A percentile compares a stretch with the other conserved stretches of the same genome.
phyloP scores from a whole-genome alignment of 2,888 invertebrate genomes.

The Amphipyra tragopoginis region DNA sequence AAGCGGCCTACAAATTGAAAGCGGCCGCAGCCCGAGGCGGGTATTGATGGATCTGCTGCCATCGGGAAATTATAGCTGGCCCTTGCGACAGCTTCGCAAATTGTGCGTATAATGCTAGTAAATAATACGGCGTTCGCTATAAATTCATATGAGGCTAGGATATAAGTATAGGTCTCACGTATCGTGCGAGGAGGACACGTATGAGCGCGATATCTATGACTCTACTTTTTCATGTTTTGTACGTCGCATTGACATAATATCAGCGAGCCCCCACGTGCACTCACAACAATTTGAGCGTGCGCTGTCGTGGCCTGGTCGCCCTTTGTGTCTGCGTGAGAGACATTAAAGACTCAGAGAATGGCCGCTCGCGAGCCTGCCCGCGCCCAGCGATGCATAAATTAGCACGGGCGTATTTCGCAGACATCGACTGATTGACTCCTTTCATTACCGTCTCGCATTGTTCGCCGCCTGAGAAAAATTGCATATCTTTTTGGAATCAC shows the following conservation, averaged over 20 bases:
- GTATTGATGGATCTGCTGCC: constrained; percentile 89
- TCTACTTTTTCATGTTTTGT: constrained; percentile 34
- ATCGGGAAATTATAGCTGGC: constrained; percentile 87
- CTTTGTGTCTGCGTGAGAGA: constrained; percentile 78
- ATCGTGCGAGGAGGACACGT: constrained; percentile 60
- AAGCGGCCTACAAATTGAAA: constrained; percentile 89
- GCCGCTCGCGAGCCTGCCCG: constrained; percentile 59
- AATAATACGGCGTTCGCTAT: constrained; percentile 85
- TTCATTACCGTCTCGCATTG: constrained; percentile 87
- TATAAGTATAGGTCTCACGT: constrained; percentile 74
- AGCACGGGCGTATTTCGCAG: constrained; percentile 81
- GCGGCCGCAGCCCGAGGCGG: constrained; percentile 85
- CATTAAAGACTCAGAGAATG: constrained; percentile 67
- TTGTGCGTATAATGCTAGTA: constrained; percentile 89
- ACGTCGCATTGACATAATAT: constrained; percentile 43
- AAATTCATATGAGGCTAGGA: constrained; percentile 82
- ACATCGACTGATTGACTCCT: constrained; percentile 88
- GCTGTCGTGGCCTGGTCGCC: constrained; percentile 68
- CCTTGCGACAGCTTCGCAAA: constrained; percentile 90
- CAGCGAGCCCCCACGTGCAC: constrained; percentile 22
- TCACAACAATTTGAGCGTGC: constrained; percentile 35
- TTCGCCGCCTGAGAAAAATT: constrained; percentile 86
- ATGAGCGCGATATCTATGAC: constrained; percentile 39
- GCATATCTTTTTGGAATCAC: constrained; percentile 83
- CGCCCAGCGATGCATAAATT: constrained; percentile 81